Evolutionary conservation across 2,888 invertebrate species (phyloP).

Genomic region (Melieria picta): DNA sequence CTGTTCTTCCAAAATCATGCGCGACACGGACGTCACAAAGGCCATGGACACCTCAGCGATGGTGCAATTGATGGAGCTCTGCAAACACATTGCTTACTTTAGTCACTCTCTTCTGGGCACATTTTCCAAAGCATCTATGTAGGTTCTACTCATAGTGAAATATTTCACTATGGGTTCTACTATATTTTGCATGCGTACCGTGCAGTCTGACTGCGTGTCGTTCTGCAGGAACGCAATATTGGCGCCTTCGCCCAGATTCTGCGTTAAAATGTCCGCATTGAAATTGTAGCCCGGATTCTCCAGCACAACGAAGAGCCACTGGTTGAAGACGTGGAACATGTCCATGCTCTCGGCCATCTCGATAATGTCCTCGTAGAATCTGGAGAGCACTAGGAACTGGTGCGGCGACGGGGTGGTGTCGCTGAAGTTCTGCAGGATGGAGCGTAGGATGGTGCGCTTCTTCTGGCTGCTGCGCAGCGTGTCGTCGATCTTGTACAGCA

Average conservation of each 20-base stretch:
- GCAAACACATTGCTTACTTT: slow-evolving; percentile 42
- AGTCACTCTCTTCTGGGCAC: neutral
- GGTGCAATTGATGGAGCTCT: slow-evolving; percentile 77
- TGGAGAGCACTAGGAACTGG: slow-evolving; percentile 60
- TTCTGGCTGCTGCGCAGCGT: slow-evolving; percentile 50
- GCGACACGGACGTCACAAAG: slow-evolving; percentile 76
- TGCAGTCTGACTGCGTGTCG: slow-evolving; percentile 70
- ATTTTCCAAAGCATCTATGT: neutral
- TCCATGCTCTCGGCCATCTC: slow-evolving; percentile 74
- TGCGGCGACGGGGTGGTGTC: slow-evolving; percentile 46
- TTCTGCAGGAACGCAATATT: slow-evolving; percentile 84
- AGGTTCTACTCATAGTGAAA: neutral
- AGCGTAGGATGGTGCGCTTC: slow-evolving; percentile 52
- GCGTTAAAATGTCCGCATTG: slow-evolving; percentile 68
- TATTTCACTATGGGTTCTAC: no score
- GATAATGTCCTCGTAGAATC: slow-evolving; percentile 70
- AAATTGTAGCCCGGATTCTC: slow-evolving; percentile 68
- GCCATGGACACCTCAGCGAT: slow-evolving; percentile 74
- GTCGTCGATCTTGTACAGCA: slow-evolving; percentile 60
- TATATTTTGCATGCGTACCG: slow-evolving; percentile 62
- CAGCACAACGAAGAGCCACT: slow-evolving; percentile 84
- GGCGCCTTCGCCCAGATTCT: slow-evolving; percentile 78
- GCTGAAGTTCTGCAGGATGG: slow-evolving; percentile 52
- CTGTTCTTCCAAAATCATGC: slow-evolving; percentile 75
- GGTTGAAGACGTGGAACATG: slow-evolving; percentile 77